A percentile compares a stretch with the other conserved stretches of the same genome.
Evolutionary conservation across 2,797 vertebrate genomes (phyloP).

Genomic region (Poecilia gillii): DNA sequence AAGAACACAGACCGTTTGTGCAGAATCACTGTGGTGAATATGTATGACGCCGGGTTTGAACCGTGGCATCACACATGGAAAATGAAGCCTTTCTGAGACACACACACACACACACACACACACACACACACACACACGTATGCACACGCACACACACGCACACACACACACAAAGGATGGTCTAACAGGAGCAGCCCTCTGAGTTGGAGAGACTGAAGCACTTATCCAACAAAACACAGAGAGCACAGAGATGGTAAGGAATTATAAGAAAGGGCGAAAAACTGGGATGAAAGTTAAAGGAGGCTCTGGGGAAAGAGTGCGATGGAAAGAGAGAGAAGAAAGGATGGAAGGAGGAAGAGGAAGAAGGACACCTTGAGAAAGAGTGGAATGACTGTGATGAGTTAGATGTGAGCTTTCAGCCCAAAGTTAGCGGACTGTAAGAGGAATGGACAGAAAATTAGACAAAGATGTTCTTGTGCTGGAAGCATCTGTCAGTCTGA

Average conservation of each 20-base stretch:
- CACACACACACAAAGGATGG: slow-evolving; percentile 53
- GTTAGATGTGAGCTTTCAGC: slow-evolving; percentile 15
- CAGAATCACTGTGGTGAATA: slow-evolving; percentile 52
- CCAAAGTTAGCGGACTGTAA: slow-evolving; percentile 26
- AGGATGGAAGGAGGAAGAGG: slow-evolving; percentile 36
- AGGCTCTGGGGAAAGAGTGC: slow-evolving; percentile 48
- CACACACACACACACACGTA: slow-evolving; percentile 18
- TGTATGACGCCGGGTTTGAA: slow-evolving; percentile 55
- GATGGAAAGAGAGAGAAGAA: slow-evolving; percentile 20
- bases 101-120: slow-evolving; percentile 29
- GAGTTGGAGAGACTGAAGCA: slow-evolving; percentile 55
- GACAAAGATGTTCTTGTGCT: slow-evolving; percentile 43
- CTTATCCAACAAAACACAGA: slow-evolving; percentile 58
- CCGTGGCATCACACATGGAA: slow-evolving; percentile 8
- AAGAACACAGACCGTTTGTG: slow-evolving; percentile 13
- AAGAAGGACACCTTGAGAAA: slow-evolving; percentile 44
- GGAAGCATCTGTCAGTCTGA: slow-evolving; percentile 59
- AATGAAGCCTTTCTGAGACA: neutral
- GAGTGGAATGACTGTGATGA: slow-evolving; percentile 20
- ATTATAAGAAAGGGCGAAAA: slow-evolving; percentile 44
- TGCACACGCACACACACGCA: slow-evolving; percentile 52
- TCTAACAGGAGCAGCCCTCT: slow-evolving; percentile 39
- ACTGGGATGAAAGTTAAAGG: slow-evolving; percentile 50
- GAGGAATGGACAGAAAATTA: slow-evolving; percentile 20
- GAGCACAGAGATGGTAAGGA: slow-evolving; percentile 25